phyloP scores from a whole-genome alignment of 2,888 invertebrate species.

The Drosophila quinaria region DNA sequence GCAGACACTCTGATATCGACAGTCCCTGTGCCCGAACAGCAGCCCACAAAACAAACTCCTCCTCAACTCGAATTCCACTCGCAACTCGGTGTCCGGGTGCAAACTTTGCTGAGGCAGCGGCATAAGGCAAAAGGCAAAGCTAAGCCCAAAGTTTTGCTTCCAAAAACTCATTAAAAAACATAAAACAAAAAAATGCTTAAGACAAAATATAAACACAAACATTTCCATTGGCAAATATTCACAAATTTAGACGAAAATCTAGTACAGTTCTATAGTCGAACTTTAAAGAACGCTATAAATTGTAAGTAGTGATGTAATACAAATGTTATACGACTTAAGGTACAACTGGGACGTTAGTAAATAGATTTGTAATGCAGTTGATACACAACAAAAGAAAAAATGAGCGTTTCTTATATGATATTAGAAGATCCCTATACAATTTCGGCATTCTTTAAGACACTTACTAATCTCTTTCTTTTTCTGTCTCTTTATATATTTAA shows the following conservation, averaged over 20 bases:
- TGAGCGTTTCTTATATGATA: too few relatives aligned
- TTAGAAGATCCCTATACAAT: background rate
- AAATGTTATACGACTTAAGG: background rate
- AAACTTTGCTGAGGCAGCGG: constrained; percentile 44
- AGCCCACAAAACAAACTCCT: constrained; percentile 20
- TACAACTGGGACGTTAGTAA: background rate
- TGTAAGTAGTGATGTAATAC: background rate
- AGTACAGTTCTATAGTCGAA: background rate
- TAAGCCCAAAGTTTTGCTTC: constrained; percentile 41
- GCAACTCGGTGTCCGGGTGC: constrained; percentile 21
- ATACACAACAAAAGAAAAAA: too few relatives aligned
- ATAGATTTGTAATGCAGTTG: too few relatives aligned
- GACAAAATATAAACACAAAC: constrained; percentile 16
- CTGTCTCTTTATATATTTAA: background rate
- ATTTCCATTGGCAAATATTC: background rate
- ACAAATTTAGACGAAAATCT: background rate
- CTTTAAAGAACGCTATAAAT: background rate
- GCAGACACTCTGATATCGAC: constrained; percentile 41
- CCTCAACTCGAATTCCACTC: background rate
- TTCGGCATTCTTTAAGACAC: too few relatives aligned
- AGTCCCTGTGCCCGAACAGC: constrained; percentile 24
- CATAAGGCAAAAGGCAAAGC: constrained; percentile 41
- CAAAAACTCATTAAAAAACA: constrained; percentile 77
- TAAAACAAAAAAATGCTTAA: constrained; percentile 28
- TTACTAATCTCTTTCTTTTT: background rate